Evolutionary conservation across 2,113 vertebrate genomes (phyloP), one percentile per base, ranked within the genome.

Genomic region (Ascaphus truei): DNA sequence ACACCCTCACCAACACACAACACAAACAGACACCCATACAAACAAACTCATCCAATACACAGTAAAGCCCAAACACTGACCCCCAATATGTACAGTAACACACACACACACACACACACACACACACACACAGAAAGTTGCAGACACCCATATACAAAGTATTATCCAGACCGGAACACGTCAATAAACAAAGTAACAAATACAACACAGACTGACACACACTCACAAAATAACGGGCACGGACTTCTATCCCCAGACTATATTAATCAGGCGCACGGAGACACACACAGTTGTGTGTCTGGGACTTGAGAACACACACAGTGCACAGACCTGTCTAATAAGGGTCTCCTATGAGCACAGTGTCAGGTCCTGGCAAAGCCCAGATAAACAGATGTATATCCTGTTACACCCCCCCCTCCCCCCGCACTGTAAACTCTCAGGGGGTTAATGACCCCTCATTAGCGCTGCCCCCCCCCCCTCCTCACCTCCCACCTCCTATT

Each of bases 381-480:
- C 41, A 50, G 48, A 33, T 59, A 59, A 59, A 68, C 66, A 69
- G 56, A 69, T 56, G 34, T 36, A 13, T 48, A 7, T 27, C 3
- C 53, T 26, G 20, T 41, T 43, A 53, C 13, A 29, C 61, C 58
- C 34, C 63, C 65, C 18, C 50, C 9, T 0, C 60, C 58, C 29
- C 20, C 4, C 13, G 25, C 5, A 0, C 66, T 6, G 36, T 5
- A 18, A 57, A 18, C 53, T 34, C 27, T 34, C 53, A 34, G 16
- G 57, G 67, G 67, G 57, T 71, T 71, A 71, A 71, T 71, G 67
- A 71, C 57, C 67, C 52, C 67, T 52, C 27, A 15, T 20, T 50
- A 36, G 41, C 33, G 18, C 45, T 27, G 3, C 33, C 36, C 62
- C 47, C 15, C 29, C 15, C 25, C 12, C 60, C 11, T 22, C 15